Percentiles rank a stretch among this genome's conserved stretches.
These are phyloP conservation scores for Lipophrys pholis DNA, from an alignment of 2,113 vertebrate genomes.

Conservation along the genomic window DNA sequence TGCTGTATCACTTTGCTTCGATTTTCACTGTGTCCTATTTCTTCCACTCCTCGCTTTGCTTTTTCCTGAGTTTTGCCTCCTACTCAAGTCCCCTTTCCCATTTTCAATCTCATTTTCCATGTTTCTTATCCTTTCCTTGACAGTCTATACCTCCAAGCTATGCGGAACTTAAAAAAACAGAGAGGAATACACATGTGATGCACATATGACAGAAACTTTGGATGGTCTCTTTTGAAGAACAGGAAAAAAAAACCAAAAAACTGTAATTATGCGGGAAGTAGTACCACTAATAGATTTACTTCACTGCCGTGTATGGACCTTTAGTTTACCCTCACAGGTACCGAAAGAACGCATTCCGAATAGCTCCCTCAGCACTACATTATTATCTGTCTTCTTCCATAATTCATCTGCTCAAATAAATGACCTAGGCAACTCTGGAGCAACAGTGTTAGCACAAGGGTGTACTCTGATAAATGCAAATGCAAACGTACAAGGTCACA, in stretches of 20 bases:
- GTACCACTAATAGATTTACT: slow-evolving; percentile 16
- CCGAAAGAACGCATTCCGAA: slow-evolving; percentile 14
- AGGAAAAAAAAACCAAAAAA: background rate
- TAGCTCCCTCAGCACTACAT: slow-evolving; percentile 40
- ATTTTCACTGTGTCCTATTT: slow-evolving; percentile 67
- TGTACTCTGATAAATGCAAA: slow-evolving; percentile 66
- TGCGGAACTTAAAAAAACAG: slow-evolving; percentile 56
- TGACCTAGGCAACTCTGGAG: slow-evolving; percentile 62
- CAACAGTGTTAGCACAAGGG: slow-evolving; percentile 25
- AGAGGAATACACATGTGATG: slow-evolving; percentile 43
- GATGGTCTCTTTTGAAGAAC: slow-evolving; percentile 29
- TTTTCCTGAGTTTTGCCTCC: slow-evolving; percentile 61
- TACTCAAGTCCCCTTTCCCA: slow-evolving; percentile 48
- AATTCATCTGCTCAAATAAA: slow-evolving; percentile 73
- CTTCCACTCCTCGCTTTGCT: slow-evolving; percentile 51
- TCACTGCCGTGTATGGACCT: slow-evolving; percentile 10
- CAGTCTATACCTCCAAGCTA: slow-evolving; percentile 59
- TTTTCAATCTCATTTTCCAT: slow-evolving; percentile 63
- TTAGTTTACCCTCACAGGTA: background rate
- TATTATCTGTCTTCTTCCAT: slow-evolving; percentile 65
- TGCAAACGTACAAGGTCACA: slow-evolving; percentile 71
- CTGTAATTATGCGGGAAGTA: slow-evolving; percentile 37
- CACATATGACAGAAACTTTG: slow-evolving; percentile 44
- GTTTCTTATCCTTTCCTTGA: slow-evolving; percentile 51
- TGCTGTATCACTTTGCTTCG: slow-evolving; percentile 63